Evolutionary conservation across 2,888 invertebrate species (phyloP).

Genomic region (Hermaeophaga mercurialis): DNA sequence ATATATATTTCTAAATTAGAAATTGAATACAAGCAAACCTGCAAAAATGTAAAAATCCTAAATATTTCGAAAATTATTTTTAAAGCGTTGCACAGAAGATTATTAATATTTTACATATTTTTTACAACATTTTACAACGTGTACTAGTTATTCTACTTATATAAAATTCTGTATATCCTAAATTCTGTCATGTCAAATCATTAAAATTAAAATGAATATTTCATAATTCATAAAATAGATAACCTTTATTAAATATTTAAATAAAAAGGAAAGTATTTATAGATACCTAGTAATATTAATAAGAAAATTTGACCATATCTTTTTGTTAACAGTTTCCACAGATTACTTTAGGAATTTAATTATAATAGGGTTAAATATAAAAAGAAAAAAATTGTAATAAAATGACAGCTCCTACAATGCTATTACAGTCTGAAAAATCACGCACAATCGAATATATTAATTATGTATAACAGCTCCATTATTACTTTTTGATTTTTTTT

Average conservation of each 20-base stretch:
- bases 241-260: too few species aligned
- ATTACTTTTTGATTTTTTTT: constrained; percentile 25
- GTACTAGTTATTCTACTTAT: constrained; percentile 3
- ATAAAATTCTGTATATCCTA: constrained; percentile 23
- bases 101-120: constrained; percentile 14
- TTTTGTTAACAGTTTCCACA: too few species aligned
- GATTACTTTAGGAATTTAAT: too few species aligned
- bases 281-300: too few species aligned
- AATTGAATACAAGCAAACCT: constrained; percentile 15
- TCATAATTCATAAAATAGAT: too few species aligned
- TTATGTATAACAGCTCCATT: constrained; percentile 19
- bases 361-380: too few species aligned
- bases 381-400: not conserved
- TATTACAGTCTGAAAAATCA: constrained; percentile 33
- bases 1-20: constrained; percentile 15
- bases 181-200: constrained; percentile 23
- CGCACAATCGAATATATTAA: constrained; percentile 21
- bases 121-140: constrained; percentile 18
- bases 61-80: constrained; percentile 13
- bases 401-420: constrained; percentile 10
- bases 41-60: constrained; percentile 21
- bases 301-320: too few species aligned
- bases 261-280: too few species aligned
- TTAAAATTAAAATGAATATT: too few species aligned
- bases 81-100: constrained; percentile 16